Conservation (phyloP, 2,888 invertebrate genomes). For the Chloroclystis v-ata region DNA sequence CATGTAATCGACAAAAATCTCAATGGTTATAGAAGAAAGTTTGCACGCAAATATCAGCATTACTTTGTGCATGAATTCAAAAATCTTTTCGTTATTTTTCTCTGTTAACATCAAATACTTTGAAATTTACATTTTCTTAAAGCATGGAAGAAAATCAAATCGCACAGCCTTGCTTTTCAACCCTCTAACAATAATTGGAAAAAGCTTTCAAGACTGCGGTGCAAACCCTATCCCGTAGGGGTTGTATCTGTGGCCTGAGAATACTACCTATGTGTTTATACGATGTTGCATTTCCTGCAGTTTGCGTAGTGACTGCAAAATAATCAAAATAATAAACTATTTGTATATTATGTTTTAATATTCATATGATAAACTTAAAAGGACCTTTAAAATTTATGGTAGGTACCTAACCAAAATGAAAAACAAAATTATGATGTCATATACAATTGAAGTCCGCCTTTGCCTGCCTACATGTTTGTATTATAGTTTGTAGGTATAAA, state of each 20-base stretch:
- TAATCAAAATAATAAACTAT: background rate
- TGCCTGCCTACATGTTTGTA: no score
- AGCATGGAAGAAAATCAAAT: constrained; percentile 24
- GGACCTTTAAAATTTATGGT: background rate
- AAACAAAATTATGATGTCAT: no score
- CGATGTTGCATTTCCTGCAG: constrained; percentile 65
- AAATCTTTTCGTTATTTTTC: constrained; percentile 6
- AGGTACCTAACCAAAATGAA: no score
- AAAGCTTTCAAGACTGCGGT: constrained; percentile 48
- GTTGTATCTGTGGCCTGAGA: constrained; percentile 45
- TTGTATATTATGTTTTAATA: background rate
- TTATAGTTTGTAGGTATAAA: no score
- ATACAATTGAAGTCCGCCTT: no score
- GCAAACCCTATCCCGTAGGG: constrained; percentile 33
- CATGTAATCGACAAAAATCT: background rate
- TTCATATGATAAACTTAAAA: background rate
- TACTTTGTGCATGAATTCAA: constrained; percentile 9
- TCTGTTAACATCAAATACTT: no score
- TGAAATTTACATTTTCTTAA: no score
- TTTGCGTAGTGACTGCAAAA: constrained; percentile 47
- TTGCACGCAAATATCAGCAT: constrained; percentile 5
- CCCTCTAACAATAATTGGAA: constrained; percentile 43
- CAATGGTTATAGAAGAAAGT: constrained; percentile 3
- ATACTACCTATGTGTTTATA: constrained; percentile 50
- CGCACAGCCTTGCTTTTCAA: constrained; percentile 14